Evolutionary conservation across 2,797 vertebrate genomes (phyloP).

Genomic region (Periparus ater): DNA sequence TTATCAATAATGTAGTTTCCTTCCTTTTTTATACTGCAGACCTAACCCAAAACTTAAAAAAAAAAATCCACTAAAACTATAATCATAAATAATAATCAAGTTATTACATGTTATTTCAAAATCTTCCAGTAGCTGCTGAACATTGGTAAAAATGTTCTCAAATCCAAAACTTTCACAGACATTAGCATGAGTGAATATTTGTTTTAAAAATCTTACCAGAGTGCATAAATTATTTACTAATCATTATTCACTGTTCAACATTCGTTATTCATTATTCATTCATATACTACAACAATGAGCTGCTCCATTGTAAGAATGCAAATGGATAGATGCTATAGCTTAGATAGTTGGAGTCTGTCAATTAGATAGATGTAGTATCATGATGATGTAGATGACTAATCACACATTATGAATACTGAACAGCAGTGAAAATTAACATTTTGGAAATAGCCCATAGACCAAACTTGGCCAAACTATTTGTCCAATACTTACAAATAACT

Average conservation of each 20-base stretch:
- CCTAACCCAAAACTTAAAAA: neutral
- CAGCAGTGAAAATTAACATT: slow-evolving; percentile 7
- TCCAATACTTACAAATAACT: neutral
- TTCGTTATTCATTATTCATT: slow-evolving; percentile 46
- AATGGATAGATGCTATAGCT: slow-evolving; percentile 14
- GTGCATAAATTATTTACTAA: slow-evolving; percentile 17
- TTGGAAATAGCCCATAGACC: neutral
- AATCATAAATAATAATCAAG: neutral
- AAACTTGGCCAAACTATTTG: slow-evolving; percentile 34
- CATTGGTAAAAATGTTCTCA: neutral
- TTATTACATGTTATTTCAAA: neutral
- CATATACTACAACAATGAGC: neutral
- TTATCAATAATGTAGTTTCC: neutral
- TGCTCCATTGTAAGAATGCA: neutral
- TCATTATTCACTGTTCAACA: slow-evolving; percentile 31
- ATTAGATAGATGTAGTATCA: neutral
- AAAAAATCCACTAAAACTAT: neutral
- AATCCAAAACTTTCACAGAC: neutral
- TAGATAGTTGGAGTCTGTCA: neutral
- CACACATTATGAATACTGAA: slow-evolving; percentile 16
- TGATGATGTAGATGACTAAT: neutral
- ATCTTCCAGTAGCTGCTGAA: neutral
- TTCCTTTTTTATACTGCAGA: neutral
- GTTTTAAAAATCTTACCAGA: slow-evolving; percentile 26
- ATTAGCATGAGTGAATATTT: neutral